phyloP scores from a whole-genome alignment of 2,888 invertebrate genomes.

The Gryllus longicercus region DNA sequence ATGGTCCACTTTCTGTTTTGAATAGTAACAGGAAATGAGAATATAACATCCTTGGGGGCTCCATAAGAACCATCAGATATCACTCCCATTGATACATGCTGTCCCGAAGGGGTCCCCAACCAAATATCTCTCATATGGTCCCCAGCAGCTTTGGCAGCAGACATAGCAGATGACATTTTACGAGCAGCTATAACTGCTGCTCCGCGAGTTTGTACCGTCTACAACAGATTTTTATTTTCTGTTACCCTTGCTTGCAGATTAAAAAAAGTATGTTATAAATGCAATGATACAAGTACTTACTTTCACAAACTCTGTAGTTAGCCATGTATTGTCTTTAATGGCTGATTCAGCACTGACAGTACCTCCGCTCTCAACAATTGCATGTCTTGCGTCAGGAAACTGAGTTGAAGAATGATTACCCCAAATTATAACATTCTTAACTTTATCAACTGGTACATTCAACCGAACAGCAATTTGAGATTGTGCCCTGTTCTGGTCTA shows the following conservation, averaged over 20 bases:
- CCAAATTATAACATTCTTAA: conserved; percentile 95
- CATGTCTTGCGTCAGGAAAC: conserved; percentile 88
- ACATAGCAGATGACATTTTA: conserved; percentile 98
- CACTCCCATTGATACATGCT: conserved; percentile 95
- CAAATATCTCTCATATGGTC: conserved; percentile 99
- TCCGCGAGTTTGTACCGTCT: conserved; percentile 94
- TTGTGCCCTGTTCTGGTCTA: conserved; percentile 96
- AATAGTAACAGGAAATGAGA: conserved; percentile 91
- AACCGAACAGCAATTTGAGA: conserved; percentile 78
- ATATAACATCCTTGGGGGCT: conserved; percentile 83
- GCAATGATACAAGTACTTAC: conserved; percentile 44
- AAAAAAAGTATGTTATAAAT: background rate
- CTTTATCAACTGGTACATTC: conserved; percentile 64
- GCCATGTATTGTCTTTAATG: conserved; percentile 76
- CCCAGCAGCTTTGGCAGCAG: conserved; percentile 96
- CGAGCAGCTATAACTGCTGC: conserved; percentile 96
- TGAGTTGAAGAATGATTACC: conserved; percentile 99
- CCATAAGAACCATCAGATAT: conserved; percentile 94
- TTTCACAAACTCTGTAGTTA: conserved; percentile 75
- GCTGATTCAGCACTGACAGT: conserved; percentile 63
- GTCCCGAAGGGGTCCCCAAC: conserved; percentile 71
- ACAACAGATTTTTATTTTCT: conserved; percentile 33
- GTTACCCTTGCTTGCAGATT: background rate
- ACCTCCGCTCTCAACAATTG: conserved; percentile 57
- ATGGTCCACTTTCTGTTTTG: conserved; percentile 80